Base-by-base conservation (phyloP, 2,888 invertebrate genomes). In the Ophion slaviceki region DNA sequence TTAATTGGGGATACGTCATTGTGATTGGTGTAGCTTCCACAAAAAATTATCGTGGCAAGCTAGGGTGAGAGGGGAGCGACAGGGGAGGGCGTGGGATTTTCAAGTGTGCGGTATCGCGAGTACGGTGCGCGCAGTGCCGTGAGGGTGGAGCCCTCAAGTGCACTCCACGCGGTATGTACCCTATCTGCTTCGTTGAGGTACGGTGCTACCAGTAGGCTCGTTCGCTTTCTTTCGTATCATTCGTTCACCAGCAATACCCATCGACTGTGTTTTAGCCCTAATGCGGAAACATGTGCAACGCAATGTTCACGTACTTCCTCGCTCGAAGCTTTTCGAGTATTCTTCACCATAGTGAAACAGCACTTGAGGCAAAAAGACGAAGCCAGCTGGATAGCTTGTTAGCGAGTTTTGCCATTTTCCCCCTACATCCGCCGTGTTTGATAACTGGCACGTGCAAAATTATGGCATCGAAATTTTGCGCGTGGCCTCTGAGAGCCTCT, bases 381-480 rank as follows among this genome's bases (percentile, higher is more conserved):
- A 77, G 86, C 88, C 74, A 89, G 87, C 90, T 91, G 90, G 90
- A 92, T 92, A 92, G 92, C 92, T 92, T 90, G 92, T 93, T 93
- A 92, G 91, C 88, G 91, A 92, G 90, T 90, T 91, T 91, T 91
- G 89, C 91, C 89, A 90, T 91, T 91, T 91, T 89, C 89, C 88
- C 75, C 72, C 61, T 61, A 45, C 40, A 59, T 67, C 53, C 17
- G 28, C 62, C 62, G 61, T 32, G 59, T 47, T 74, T 77, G 76
- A 40, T 57, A 84, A 79, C 67, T 76, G 57, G 82, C 59, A 57
- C 82, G 61, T 59, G 40, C 53, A 70, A 80, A 66, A 80, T 61
- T 24, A 82, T 64, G 14, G 80, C 59, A 76, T 75, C 64, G 74
- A 81, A 80, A 80, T 80, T 84, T 77, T 66, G 6, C 6, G 7